Base-by-base conservation (phyloP, 2,113 vertebrate genomes). In the Myrmecobius fasciatus region DNA sequence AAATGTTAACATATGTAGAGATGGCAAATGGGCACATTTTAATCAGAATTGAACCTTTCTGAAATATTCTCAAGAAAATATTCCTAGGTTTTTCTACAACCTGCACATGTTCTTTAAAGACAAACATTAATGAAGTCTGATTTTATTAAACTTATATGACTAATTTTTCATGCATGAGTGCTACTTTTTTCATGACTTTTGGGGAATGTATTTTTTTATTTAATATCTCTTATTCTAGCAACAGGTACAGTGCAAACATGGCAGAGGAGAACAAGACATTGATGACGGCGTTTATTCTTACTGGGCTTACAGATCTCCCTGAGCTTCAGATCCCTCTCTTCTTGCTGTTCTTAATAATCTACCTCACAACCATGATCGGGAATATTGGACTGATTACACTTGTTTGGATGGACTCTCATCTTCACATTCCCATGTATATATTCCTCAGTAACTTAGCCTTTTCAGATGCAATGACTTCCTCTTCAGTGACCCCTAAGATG, bases 371-470 rank as follows among this genome's bases (percentile, higher is more conserved):
- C 5, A 25, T 98, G 12, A 5, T 97, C 5, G 96, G 97, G 0
- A 98, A 98, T 94, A 26, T 98, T 60, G 97, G 90, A 3, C 95
- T 98, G 2, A 92, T 98, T 31, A 0, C 91, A 28, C 96, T 98
- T 12, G 96, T 98, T 3, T 90, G 93, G 8, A 89, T 91, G 89
- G 97, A 98, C 75, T 60, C 48, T 26, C 90, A 17, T 75, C 98
- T 90, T 97, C 31, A 98, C n/a, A 97, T 96, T 31, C 98, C 98
- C 36, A 98, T 98, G 98, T 98, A 98, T 94, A 91, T 98, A 48
- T 98, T 98, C n/a, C 94, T 98, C 53, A 98, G 98, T 10, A 98
- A 94, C 92, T 97, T 98, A 52, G 98, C 98, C 10, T 14, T 98
- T 0, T 98, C 98, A 12, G 97, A 97, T 31, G 46, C 98, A 46